Conservation (phyloP, 2,888 invertebrate genomes). For the Agonopterix alstromeriana region DNA sequence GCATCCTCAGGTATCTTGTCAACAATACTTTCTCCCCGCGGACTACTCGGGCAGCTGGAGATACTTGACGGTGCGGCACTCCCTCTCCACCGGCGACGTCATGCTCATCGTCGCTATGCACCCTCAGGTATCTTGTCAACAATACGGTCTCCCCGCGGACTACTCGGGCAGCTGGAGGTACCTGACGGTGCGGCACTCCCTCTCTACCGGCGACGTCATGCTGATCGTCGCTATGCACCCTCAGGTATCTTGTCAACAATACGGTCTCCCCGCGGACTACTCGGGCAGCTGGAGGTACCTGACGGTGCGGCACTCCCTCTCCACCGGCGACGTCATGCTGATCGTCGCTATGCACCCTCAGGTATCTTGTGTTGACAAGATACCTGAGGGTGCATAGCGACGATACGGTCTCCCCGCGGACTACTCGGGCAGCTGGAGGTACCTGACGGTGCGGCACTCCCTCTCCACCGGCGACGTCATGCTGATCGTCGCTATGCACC, state of each 20-base stretch:
- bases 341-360: conserved; percentile 89
- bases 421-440: no score
- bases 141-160: conserved; percentile 81
- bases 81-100: conserved; percentile 79
- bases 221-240: conserved; percentile 89
- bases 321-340: conserved; percentile 86
- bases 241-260: conserved; percentile 51
- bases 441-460: no score
- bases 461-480: no score
- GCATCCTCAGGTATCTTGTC: conserved; percentile 79
- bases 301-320: conserved; percentile 81
- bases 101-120: conserved; percentile 91
- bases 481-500: no score
- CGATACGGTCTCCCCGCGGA: no score
- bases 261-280: conserved; percentile 85
- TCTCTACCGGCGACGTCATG: conserved; percentile 84
- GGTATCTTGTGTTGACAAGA: conserved; percentile 40
- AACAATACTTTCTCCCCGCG: conserved; percentile 78
- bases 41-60: conserved; percentile 92
- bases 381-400: no score
- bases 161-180: conserved; percentile 93
- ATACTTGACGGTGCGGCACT: conserved; percentile 87
- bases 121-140: conserved; percentile 73
- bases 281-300: conserved; percentile 92
- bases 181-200: conserved; percentile 84